phyloP scores from a whole-genome alignment of 2,797 vertebrate genomes.

The Halcyon leucocephala region DNA sequence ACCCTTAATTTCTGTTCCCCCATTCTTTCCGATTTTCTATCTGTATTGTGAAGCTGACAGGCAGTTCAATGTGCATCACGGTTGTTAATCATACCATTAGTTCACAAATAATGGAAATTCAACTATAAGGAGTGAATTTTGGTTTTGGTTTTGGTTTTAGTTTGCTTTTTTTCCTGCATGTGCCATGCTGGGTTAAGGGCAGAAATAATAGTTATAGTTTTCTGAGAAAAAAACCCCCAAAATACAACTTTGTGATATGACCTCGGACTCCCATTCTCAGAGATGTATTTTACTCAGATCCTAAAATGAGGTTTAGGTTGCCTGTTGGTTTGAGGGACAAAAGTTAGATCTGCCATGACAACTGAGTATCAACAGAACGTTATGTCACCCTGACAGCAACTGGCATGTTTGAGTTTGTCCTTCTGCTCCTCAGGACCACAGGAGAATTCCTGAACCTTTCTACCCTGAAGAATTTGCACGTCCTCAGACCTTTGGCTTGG shows the following conservation, averaged over 20 bases:
- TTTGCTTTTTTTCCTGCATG: background rate
- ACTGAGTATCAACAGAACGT: background rate
- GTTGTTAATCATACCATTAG: background rate
- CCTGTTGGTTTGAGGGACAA: background rate
- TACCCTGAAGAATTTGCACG: background rate
- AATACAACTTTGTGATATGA: background rate
- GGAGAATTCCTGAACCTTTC: background rate
- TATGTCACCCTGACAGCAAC: background rate
- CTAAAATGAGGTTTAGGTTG: background rate
- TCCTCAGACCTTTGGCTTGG: background rate
- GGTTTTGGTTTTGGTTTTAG: background rate
- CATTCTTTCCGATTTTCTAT: background rate
- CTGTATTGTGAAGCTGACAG: background rate
- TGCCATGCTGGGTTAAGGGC: background rate
- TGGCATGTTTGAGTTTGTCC: background rate
- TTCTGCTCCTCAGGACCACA: background rate
- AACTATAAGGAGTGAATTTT: background rate
- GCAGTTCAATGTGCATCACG: background rate
- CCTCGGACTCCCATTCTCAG: background rate
- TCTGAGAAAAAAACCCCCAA: background rate
- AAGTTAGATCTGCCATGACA: background rate
- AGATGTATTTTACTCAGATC: background rate
- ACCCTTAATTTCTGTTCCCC: background rate
- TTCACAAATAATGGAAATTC: background rate
- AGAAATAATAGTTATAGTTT: background rate